A percentile compares a stretch with the other conserved stretches of the same genome.
These are phyloP conservation scores for Aproaerema taeniolella DNA, from an alignment of 2,888 invertebrate species.

Conservation along the genomic window DNA sequence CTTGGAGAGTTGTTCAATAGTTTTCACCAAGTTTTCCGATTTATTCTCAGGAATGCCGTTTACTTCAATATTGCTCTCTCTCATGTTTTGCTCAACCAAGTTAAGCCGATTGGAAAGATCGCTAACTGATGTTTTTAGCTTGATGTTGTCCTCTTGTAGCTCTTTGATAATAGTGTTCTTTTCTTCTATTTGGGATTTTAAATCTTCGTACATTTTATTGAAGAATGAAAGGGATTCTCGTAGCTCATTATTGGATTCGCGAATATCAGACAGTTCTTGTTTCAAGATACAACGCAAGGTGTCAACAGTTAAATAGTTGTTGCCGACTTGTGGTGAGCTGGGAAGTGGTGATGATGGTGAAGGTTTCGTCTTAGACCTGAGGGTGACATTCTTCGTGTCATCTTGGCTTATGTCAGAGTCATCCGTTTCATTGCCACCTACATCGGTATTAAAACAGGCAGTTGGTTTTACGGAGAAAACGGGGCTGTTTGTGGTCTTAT, in stretches of 20 bases:
- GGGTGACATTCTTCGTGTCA: neutral
- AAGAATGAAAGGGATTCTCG: slow-evolving; percentile 11
- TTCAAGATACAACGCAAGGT: neutral
- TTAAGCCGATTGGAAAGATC: slow-evolving; percentile 17
- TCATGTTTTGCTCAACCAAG: slow-evolving; percentile 20
- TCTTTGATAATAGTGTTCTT: slow-evolving; percentile 16
- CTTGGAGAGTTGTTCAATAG: slow-evolving; percentile 11
- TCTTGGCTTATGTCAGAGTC: neutral
- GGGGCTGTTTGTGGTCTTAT: neutral
- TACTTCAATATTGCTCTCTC: slow-evolving; percentile 21
- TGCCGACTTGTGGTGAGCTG: neutral
- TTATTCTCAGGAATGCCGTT: no score
- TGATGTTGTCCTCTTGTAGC: slow-evolving; percentile 17
- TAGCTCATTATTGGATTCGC: neutral
- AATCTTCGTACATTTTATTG: slow-evolving; percentile 14
- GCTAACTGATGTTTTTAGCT: slow-evolving; percentile 12
- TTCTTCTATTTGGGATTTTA: slow-evolving; percentile 13
- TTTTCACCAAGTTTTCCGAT: slow-evolving; percentile 15
- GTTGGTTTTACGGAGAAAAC: neutral
- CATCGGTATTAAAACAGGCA: neutral
- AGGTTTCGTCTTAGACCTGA: neutral
- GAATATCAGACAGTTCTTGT: neutral
- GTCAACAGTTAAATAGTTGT: neutral
- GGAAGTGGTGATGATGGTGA: neutral
- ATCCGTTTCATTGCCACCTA: neutral